These are phyloP conservation scores for Litocranius walleri DNA, from an alignment of 2,113 vertebrate genomes.

Conservation along the genomic window DNA sequence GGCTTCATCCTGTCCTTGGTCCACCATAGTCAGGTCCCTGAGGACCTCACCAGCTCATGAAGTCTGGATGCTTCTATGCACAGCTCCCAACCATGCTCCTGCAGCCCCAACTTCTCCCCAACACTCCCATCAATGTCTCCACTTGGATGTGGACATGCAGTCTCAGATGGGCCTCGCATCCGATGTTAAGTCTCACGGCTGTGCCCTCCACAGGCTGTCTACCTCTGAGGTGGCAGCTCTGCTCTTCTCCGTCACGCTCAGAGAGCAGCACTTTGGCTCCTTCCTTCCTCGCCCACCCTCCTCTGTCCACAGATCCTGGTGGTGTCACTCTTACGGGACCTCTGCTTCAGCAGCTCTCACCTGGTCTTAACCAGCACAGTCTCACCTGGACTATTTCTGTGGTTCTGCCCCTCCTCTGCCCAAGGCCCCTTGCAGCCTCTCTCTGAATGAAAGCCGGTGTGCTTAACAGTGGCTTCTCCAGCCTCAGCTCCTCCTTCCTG, in stretches of 20 bases:
- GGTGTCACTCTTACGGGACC: background rate
- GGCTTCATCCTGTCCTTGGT: background rate
- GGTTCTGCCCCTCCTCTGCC: background rate
- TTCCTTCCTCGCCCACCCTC: background rate
- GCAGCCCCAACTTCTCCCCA: background rate
- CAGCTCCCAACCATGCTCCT: background rate
- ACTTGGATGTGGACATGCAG: background rate
- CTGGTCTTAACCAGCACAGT: background rate
- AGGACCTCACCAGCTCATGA: background rate
- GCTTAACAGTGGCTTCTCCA: background rate
- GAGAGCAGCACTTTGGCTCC: background rate
- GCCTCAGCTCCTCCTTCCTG: background rate
- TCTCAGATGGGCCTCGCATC: background rate
- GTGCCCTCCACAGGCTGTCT: background rate
- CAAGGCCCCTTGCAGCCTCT: background rate
- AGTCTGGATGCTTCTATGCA: background rate
- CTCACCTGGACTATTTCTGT: background rate
- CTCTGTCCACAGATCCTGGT: background rate
- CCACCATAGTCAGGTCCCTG: background rate
- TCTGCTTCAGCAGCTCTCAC: background rate
- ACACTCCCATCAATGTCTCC: accelerated
- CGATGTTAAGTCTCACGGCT: accelerated
- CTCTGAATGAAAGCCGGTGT: background rate
- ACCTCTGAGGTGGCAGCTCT: background rate
- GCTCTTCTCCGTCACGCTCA: background rate